Conservation (phyloP, 2,888 invertebrate species). For the Ligdia adustata region DNA sequence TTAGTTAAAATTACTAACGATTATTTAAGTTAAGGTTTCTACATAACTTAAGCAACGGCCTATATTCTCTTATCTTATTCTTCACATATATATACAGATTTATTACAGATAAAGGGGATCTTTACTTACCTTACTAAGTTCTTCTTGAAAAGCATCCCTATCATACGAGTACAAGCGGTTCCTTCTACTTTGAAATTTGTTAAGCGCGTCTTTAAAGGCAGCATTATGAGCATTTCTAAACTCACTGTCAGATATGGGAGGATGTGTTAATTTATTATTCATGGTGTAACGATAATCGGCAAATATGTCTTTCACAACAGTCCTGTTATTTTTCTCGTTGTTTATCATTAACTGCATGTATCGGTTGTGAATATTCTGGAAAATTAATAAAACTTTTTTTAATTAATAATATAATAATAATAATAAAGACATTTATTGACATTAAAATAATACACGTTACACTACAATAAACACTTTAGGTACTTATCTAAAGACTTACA, state of each 20-base stretch:
- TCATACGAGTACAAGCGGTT: background rate
- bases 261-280: constrained; percentile 1
- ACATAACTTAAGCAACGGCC: no score
- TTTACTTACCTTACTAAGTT: constrained; percentile 2
- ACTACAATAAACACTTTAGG: no score
- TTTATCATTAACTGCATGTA: background rate
- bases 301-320: constrained; percentile 1
- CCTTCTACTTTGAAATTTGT: background rate
- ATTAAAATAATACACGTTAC: no score
- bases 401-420: no score
- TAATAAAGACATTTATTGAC: background rate
- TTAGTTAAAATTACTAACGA: no score
- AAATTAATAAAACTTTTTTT: background rate
- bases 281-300: constrained; percentile 1
- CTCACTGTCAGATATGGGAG: background rate
- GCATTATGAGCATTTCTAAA: background rate
- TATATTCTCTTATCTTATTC: no score
- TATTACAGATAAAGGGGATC: no score
- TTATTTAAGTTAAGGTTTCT: no score
- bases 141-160: constrained; percentile 1
- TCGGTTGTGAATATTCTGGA: constrained; percentile 4
- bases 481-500: no score
- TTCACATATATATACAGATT: no score
- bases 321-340: constrained; percentile 10
- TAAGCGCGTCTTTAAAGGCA: background rate